Conservation (phyloP, 2,888 invertebrate genomes). For the Leptarthrus brevirostris region DNA sequence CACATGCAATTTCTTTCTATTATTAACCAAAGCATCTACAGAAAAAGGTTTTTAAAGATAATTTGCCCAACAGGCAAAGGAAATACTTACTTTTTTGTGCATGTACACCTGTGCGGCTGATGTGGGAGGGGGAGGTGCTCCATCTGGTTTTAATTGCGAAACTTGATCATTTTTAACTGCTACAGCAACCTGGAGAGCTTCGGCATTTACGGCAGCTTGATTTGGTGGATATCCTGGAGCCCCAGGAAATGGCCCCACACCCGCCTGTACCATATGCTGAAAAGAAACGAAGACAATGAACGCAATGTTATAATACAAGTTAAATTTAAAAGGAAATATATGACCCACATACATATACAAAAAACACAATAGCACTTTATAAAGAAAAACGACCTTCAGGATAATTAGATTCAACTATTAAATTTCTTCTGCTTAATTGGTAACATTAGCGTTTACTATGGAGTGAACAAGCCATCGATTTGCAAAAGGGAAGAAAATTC, state of each 20-base stretch:
- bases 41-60: background rate
- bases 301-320: slow-evolving; percentile 39
- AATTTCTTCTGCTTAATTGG: slow-evolving; percentile 23
- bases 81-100: slow-evolving; percentile 54
- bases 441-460: too few species aligned
- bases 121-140: slow-evolving; percentile 59
- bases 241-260: slow-evolving; percentile 65
- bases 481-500: background rate
- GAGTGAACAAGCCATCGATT: too few species aligned
- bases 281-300: slow-evolving; percentile 48
- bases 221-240: slow-evolving; percentile 66
- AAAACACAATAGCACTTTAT: background rate
- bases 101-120: slow-evolving; percentile 55
- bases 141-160: slow-evolving; percentile 63
- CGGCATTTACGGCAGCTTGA: slow-evolving; percentile 61
- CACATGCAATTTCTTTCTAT: slow-evolving; percentile 33
- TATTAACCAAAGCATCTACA: slow-evolving; percentile 40
- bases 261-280: slow-evolving; percentile 67
- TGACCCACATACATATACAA: background rate
- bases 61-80: background rate
- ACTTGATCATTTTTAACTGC: slow-evolving; percentile 63
- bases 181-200: slow-evolving; percentile 64
- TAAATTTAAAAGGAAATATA: background rate
- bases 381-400: background rate
- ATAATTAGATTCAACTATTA: slow-evolving; percentile 5